Percentiles rank a stretch among this genome's conserved stretches.
phyloP scores from a whole-genome alignment of 2,888 invertebrate species.

The Nomada fucata region DNA sequence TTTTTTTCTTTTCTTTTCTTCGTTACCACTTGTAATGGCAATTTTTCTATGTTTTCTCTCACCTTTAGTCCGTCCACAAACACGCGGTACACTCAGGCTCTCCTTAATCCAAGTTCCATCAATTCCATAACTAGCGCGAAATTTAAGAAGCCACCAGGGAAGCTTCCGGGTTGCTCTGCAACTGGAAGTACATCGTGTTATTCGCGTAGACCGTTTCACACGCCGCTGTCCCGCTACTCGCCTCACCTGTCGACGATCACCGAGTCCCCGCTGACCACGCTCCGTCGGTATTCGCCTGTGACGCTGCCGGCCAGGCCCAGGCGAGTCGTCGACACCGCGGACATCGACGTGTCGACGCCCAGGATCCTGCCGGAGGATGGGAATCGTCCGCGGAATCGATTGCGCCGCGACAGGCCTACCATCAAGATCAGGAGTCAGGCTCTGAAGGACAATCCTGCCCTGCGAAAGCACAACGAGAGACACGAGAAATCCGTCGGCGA shows the following conservation, averaged over 20 bases:
- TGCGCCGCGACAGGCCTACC: constrained; percentile 79
- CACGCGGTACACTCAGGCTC: not conserved
- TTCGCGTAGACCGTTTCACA: constrained; percentile 74
- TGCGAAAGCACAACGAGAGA: constrained; percentile 84
- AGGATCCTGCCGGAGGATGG: constrained; percentile 70
- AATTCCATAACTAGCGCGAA: not conserved
- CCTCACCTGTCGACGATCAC: constrained; percentile 91
- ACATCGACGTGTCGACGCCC: constrained; percentile 91
- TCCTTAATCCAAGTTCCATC: not conserved
- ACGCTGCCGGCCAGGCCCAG: constrained; percentile 87
- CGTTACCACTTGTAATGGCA: not conserved
- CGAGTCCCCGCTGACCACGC: constrained; percentile 84
- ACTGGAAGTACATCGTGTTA: not conserved
- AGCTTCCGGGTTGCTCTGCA: not conserved
- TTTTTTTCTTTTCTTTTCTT: not conserved
- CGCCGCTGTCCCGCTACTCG: constrained; percentile 86
- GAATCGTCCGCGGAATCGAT: constrained; percentile 71
- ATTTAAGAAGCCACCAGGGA: not conserved
- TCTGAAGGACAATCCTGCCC: constrained; percentile 82
- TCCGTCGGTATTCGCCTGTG: constrained; percentile 79
- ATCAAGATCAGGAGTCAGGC: constrained; percentile 83
- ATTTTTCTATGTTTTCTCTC: not conserved
- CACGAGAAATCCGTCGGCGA: constrained; percentile 90
- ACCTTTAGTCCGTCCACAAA: not conserved
- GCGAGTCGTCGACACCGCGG: constrained; percentile 91